phyloP scores from a whole-genome alignment of 2,797 vertebrate species.

The Cuculus canorus region DNA sequence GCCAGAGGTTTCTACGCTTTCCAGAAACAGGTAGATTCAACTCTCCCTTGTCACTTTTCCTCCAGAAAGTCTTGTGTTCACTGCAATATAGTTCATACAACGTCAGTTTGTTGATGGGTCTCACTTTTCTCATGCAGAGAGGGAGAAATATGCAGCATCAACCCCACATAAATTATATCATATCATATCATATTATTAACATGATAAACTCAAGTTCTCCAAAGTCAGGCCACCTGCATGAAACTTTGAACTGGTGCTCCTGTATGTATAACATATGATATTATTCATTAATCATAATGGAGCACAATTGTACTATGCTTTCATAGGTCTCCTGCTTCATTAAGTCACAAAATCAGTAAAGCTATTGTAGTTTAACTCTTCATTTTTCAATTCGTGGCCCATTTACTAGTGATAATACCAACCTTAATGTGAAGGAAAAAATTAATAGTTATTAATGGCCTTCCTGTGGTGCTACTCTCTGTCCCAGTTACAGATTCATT shows the following conservation, averaged over 20 bases:
- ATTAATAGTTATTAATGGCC: not conserved
- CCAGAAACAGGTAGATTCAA: not conserved
- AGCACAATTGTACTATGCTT: not conserved
- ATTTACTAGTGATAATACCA: not conserved
- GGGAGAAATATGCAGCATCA: not conserved
- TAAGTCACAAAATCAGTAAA: slow-evolving; percentile 28
- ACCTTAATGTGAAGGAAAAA: not conserved
- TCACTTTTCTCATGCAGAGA: not conserved
- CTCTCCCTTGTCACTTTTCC: not conserved
- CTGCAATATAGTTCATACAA: not conserved
- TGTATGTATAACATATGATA: not conserved
- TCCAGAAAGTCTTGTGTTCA: not conserved
- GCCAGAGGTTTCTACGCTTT: not conserved
- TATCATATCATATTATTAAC: not conserved
- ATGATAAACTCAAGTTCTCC: not conserved
- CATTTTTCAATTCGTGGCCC: not conserved
- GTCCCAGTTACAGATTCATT: not conserved
- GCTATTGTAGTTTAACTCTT: not conserved
- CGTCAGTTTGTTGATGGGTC: not conserved
- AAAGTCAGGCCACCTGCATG: not conserved
- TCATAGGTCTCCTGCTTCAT: not conserved
- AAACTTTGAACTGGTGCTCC: not conserved
- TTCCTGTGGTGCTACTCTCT: not conserved
- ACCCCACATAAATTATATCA: not conserved
- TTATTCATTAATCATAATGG: not conserved